Conservation (phyloP, 1,140 invertebrate genomes). For the Cyclina sinensis region DNA sequence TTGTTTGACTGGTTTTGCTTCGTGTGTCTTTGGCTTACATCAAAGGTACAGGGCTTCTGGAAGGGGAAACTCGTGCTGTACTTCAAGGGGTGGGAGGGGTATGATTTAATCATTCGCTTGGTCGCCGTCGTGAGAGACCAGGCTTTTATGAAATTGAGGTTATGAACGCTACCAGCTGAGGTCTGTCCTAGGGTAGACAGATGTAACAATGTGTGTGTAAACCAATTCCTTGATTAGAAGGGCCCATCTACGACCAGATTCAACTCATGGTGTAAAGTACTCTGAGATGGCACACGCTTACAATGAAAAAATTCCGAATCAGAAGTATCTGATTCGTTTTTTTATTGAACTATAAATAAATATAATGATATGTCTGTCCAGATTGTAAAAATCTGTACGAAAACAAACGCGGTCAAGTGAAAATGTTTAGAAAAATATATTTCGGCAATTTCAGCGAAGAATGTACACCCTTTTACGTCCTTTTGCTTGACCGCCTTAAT, state of each 20-base stretch:
- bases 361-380: neutral
- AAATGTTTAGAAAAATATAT: neutral
- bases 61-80: neutral
- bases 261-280: neutral
- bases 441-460: neutral
- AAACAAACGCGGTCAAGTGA: slow-evolving; percentile 13
- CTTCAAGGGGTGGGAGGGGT: slow-evolving; percentile 60
- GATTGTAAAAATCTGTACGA: neutral
- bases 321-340: neutral
- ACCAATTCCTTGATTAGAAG: slow-evolving; percentile 44
- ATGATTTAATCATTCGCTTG: slow-evolving; percentile 55
- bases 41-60: slow-evolving; percentile 20
- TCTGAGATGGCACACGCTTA: neutral
- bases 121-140: slow-evolving; percentile 35
- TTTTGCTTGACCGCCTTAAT: slow-evolving; percentile 23
- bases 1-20: neutral
- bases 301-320: neutral
- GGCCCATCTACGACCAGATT: neutral
- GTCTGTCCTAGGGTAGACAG: slow-evolving; percentile 43
- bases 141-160: slow-evolving; percentile 48
- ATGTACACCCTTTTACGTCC: neutral
- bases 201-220: slow-evolving; percentile 30
- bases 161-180: slow-evolving; percentile 52
- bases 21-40: slow-evolving; percentile 41
- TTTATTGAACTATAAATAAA: neutral